Evolutionary conservation across 2,113 vertebrate species (phyloP).

Genomic region (Anoura caudifer): DNA sequence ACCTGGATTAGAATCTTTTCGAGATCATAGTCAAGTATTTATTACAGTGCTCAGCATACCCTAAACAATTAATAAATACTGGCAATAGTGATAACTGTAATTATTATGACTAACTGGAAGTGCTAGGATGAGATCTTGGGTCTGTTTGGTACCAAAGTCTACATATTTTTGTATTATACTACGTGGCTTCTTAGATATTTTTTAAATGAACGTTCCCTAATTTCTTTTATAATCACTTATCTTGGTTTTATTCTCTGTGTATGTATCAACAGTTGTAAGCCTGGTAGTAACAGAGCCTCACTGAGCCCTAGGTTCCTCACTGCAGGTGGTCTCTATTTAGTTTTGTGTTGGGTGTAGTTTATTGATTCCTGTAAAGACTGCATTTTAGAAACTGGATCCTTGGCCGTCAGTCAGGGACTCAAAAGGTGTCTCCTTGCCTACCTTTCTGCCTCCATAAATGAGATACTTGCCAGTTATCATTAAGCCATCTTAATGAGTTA

Average conservation of each 20-base stretch:
- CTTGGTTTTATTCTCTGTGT: neutral
- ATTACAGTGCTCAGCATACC: neutral
- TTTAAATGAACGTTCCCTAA: neutral
- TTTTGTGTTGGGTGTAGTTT: constrained; percentile 25
- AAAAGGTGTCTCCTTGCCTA: constrained; percentile 56
- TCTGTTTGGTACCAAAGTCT: neutral
- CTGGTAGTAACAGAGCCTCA: neutral
- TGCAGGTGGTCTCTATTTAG: neutral
- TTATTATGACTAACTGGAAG: neutral
- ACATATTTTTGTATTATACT: neutral
- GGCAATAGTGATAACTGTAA: neutral
- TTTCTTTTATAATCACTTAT: neutral
- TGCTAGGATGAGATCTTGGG: neutral
- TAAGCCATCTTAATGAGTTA: constrained; percentile 65
- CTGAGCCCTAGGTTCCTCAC: neutral
- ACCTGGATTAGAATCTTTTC: neutral
- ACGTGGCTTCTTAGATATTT: neutral
- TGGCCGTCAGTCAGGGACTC: constrained; percentile 54
- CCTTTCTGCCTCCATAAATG: constrained; percentile 29
- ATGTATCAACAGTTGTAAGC: neutral
- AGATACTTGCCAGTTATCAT: constrained; percentile 62
- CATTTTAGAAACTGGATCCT: constrained; percentile 65
- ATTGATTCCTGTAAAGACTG: constrained; percentile 61
- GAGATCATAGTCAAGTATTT: neutral
- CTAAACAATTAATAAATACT: neutral